Evolutionary conservation across 2,797 vertebrate genomes (phyloP).

Genomic region (Steatocranus sp.): DNA sequence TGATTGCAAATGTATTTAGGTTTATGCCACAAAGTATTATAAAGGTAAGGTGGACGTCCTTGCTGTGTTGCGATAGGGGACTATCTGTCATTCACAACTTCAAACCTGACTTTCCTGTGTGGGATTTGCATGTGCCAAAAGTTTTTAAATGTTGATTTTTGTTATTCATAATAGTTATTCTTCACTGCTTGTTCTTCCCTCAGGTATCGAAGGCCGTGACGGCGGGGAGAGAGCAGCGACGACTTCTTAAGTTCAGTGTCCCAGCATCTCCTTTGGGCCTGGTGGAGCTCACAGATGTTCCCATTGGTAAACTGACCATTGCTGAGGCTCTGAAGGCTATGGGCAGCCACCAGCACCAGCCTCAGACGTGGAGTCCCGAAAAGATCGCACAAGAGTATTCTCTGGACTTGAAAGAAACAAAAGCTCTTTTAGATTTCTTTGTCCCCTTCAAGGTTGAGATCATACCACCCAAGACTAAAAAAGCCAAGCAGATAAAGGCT

Average conservation of each 20-base stretch:
- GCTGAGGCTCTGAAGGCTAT: constrained; percentile 84
- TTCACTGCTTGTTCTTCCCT: not conserved
- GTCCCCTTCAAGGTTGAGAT: constrained; percentile 82
- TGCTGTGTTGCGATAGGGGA: not conserved
- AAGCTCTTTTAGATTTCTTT: constrained; percentile 83
- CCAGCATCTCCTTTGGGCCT: constrained; percentile 40
- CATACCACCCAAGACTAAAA: constrained; percentile 60
- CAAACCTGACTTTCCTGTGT: not conserved
- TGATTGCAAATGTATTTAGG: not conserved
- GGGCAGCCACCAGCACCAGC: constrained; percentile 81
- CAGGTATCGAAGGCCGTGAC: not conserved
- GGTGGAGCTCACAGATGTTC: constrained; percentile 73
- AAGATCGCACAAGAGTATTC: constrained; percentile 87
- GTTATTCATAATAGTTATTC: not conserved
- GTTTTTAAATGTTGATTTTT: not conserved
- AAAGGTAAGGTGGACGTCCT: not conserved
- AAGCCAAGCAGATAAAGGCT: constrained; percentile 69
- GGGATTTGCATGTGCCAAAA: not conserved
- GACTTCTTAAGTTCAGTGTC: constrained; percentile 73
- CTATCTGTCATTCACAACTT: not conserved
- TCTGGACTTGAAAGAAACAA: constrained; percentile 82
- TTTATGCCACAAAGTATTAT: not conserved
- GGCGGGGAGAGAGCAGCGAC: not conserved
- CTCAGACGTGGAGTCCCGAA: constrained; percentile 83
- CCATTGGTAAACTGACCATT: constrained; percentile 87